Base-by-base conservation (phyloP, 2,113 vertebrate genomes). In the Gavialis gangeticus region DNA sequence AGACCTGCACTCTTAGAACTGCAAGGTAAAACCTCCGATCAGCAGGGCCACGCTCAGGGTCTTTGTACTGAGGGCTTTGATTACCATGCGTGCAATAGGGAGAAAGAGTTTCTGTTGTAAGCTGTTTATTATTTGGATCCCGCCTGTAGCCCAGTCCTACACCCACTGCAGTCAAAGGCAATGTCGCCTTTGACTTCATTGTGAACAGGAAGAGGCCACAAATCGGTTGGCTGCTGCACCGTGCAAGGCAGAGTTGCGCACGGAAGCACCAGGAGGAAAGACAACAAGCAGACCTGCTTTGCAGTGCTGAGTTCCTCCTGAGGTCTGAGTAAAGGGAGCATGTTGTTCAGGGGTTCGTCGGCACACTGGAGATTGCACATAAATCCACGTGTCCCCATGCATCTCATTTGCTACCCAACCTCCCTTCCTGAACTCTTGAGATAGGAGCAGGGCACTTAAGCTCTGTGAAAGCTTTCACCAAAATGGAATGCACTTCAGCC, bases 1-100 rank as follows among this genome's bases (percentile, higher is more conserved):
- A 96, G 95, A 96, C 91, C 91, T 97, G 95, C 88, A 83, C 94
- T 90, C 10, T 34, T 67, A 85, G 94, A 34, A 71, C 89, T 4
- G 1, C 24, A 2, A 28, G 91, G 87, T 76, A 69, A 58, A 79
- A 78, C 89, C 92, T 82, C 83, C 58, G 60, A 46, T 67, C 77
- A 73, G 59, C 86, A 81, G 79, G 57, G 80, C 91, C 1, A 3
- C 66, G 92, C 54, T 0, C 37, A 4, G 55, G 83, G 87, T 55
- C 86, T 95, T 94, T 96, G 96, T 84, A 89, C 2, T 0, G 1
- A 0, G 67, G 80, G 88, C 96, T 97, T 97, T 96, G 95, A 96
- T 94, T 63, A 90, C 85, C 92, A 63, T 25, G 1, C 0, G 7
- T 28, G 82, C 1, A 83, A 66, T 16, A 73, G 76, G 79, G 79